Evolutionary conservation across 2,113 vertebrate genomes (phyloP).

Genomic region (Mustelus asterias): DNA sequence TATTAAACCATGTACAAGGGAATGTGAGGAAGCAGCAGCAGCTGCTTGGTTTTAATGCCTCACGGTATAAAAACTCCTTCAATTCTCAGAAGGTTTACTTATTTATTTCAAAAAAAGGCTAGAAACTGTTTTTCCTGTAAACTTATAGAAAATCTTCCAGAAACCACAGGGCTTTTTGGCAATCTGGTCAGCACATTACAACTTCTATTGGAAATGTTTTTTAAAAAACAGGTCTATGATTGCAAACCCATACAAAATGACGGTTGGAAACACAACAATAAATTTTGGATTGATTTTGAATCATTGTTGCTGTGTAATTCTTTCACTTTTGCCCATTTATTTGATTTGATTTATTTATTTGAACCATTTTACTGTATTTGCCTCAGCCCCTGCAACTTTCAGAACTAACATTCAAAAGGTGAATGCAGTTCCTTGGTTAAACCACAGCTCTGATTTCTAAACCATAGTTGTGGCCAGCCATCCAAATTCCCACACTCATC

Average conservation of each 20-base stretch:
- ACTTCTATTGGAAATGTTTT: neutral
- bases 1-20: neutral
- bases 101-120: neutral
- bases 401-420: neutral
- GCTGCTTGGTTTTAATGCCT: neutral
- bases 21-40: neutral
- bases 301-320: slow-evolving; percentile 12
- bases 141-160: slow-evolving; percentile 87
- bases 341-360: neutral
- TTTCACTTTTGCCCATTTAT: neutral
- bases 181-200: slow-evolving; percentile 56
- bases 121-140: slow-evolving; percentile 66
- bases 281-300: slow-evolving; percentile 30
- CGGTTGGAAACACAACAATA: slow-evolving; percentile 12
- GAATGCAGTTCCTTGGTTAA: neutral
- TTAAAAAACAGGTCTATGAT: neutral
- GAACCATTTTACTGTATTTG: neutral
- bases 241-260: neutral
- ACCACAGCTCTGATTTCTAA: neutral
- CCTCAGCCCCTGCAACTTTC: neutral
- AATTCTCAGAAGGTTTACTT: neutral
- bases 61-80: neutral
- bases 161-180: slow-evolving; percentile 54
- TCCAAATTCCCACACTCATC: neutral
- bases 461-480: neutral